phyloP scores from a whole-genome alignment of 2,888 invertebrate species.

The Ommatoiulus sabulosus region DNA sequence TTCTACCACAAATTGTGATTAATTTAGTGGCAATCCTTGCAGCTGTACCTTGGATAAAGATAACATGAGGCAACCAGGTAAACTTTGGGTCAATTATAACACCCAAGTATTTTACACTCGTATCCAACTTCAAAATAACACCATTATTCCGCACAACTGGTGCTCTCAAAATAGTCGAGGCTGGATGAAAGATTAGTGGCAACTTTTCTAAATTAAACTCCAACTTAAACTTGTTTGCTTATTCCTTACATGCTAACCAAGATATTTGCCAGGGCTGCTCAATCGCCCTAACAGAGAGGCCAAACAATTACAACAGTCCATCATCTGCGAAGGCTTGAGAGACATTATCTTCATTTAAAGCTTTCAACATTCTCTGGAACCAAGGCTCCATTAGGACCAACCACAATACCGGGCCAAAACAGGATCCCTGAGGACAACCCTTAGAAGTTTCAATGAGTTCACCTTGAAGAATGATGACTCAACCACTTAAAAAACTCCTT shows the following conservation, averaged over 20 bases:
- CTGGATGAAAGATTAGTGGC: neutral
- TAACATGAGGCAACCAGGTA: neutral
- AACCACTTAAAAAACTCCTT: neutral
- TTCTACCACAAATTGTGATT: neutral
- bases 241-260: neutral
- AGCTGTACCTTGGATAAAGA: neutral
- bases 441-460: no score
- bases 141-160: neutral
- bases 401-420: no score
- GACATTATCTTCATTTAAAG: no score
- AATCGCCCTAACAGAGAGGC: no score
- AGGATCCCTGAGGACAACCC: no score
- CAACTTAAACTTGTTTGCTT: neutral
- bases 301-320: no score
- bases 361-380: no score
- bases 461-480: no score
- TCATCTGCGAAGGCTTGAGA: no score
- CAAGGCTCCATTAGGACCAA: no score
- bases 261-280: neutral
- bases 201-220: neutral
- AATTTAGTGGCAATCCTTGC: neutral
- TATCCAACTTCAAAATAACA: neutral
- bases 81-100: neutral
- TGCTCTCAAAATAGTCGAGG: neutral
- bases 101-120: neutral